Evolutionary conservation across 1,140 invertebrate genomes (phyloP).

Genomic region (Lordiphosa mommai): DNA sequence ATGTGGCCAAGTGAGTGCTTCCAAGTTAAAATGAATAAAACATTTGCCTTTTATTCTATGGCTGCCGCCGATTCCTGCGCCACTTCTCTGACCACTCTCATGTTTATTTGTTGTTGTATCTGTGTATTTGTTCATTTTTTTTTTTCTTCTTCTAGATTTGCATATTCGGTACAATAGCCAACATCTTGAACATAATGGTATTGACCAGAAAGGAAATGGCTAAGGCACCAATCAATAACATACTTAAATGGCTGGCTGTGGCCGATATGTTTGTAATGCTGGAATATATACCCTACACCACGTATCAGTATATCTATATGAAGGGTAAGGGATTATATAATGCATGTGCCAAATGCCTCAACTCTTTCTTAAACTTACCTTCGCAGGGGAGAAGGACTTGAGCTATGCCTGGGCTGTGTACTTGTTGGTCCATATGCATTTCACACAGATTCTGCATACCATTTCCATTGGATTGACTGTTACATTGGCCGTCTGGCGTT

Average conservation of each 20-base stretch:
- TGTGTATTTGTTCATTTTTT: constrained; percentile 8
- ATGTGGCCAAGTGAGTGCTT: no score
- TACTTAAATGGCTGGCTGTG: constrained; percentile 89
- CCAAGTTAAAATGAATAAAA: no score
- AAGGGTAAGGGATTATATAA: no score
- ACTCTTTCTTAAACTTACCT: no score
- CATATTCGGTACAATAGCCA: constrained; percentile 93
- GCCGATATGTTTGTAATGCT: constrained; percentile 93
- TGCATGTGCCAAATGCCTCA: no score
- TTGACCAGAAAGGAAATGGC: constrained; percentile 91
- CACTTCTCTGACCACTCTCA: not conserved
- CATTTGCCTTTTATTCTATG: no score
- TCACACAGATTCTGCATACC: constrained; percentile 89
- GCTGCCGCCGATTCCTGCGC: no score
- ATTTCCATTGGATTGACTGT: constrained; percentile 93
- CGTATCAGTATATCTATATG: constrained; percentile 86
- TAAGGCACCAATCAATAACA: constrained; percentile 89
- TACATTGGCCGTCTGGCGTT: constrained; percentile 85
- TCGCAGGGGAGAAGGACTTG: no score
- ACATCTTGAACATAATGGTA: constrained; percentile 93
- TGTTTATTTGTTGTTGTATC: constrained; percentile 13
- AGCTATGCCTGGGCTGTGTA: constrained; percentile 87
- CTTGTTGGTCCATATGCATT: constrained; percentile 89
- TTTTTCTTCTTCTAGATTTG: constrained; percentile 84
- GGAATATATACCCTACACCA: constrained; percentile 91